Conservation (phyloP, 2,888 invertebrate genomes). For the Nezara viridula region DNA sequence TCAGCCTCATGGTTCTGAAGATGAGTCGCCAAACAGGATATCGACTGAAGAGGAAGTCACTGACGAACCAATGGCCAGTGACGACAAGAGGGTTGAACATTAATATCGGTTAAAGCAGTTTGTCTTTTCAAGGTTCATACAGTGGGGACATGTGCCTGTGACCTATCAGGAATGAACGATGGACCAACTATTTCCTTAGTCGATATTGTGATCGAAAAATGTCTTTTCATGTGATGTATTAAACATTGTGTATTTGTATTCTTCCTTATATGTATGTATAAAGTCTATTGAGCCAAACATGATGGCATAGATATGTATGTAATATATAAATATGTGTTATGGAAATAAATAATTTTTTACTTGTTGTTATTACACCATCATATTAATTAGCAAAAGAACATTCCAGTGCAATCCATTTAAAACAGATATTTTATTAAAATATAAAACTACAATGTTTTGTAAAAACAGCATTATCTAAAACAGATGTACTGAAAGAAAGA, state of each 20-base stretch:
- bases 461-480: no score
- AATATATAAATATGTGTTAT: constrained; percentile 22
- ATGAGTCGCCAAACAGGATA: not conserved
- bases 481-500: no score
- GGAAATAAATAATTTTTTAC: constrained; percentile 43
- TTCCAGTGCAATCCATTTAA: no score
- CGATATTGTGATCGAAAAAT: constrained; percentile 18
- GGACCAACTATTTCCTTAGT: constrained; percentile 13
- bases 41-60: not conserved
- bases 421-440: no score
- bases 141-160: constrained; percentile 7
- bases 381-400: not conserved
- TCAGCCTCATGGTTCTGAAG: not conserved
- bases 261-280: constrained; percentile 21
- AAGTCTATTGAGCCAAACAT: not conserved
- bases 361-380: constrained; percentile 30
- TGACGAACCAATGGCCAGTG: not conserved
- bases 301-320: not conserved
- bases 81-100: not conserved
- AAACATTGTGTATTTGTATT: constrained; percentile 30
- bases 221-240: constrained; percentile 19
- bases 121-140: constrained; percentile 5
- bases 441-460: no score
- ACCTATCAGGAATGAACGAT: not conserved
- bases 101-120: not conserved